These are phyloP conservation scores for Andrena cerasifolii DNA, from an alignment of 1,140 invertebrate species.

Conservation along the genomic window DNA sequence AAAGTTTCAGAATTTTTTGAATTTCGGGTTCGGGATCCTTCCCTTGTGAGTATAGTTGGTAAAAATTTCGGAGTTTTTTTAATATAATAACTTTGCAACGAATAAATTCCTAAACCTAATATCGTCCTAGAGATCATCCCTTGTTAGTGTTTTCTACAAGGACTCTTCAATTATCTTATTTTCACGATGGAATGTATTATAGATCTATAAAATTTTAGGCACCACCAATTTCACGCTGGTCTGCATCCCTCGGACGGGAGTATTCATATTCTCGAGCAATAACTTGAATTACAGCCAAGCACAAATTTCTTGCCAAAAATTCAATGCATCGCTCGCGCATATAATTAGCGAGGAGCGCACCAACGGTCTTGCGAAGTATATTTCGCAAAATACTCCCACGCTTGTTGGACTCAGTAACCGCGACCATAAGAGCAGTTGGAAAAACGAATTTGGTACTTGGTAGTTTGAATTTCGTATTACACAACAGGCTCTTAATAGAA, in stretches of 20 bases:
- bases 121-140: too few relatives aligned
- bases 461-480: not conserved
- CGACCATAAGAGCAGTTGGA: slow-evolving; percentile 74
- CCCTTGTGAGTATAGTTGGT: too few relatives aligned
- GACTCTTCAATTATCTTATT: too few relatives aligned
- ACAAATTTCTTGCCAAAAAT: slow-evolving; percentile 80
- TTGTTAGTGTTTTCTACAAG: too few relatives aligned
- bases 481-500: too few relatives aligned
- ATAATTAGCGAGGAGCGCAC: slow-evolving; percentile 84
- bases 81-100: too few relatives aligned
- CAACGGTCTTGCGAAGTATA: slow-evolving; percentile 81
- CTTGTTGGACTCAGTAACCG: slow-evolving; percentile 84
- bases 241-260: slow-evolving; percentile 84
- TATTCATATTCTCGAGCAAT: slow-evolving; percentile 83
- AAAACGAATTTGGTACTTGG: slow-evolving; percentile 77
- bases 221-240: slow-evolving; percentile 79
- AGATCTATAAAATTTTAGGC: slow-evolving; percentile 76
- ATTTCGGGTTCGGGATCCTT: too few relatives aligned
- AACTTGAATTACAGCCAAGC: slow-evolving; percentile 84
- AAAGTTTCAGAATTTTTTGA: too few relatives aligned
- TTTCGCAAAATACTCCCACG: slow-evolving; percentile 75
- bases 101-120: too few relatives aligned
- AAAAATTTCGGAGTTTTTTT: too few relatives aligned
- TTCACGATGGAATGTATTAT: too few relatives aligned
- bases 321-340: slow-evolving; percentile 84